Percentiles rank a stretch among this genome's conserved stretches.
phyloP scores from a whole-genome alignment of 2,113 vertebrate species.

The Zosterops japonicus region DNA sequence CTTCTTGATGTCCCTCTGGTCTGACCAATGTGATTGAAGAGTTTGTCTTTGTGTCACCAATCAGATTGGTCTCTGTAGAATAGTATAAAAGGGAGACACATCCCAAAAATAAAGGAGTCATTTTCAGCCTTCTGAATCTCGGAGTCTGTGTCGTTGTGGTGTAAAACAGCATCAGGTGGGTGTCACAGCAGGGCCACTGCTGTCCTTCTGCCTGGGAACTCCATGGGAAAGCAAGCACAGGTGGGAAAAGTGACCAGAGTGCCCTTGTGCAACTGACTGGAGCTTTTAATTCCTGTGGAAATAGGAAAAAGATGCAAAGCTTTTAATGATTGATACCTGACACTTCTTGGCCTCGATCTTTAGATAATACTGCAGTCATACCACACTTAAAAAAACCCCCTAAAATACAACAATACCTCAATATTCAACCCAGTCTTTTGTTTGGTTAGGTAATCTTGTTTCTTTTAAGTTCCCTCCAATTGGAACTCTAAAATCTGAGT shows the following conservation, averaged over 20 bases:
- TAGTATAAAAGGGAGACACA: too few relatives aligned
- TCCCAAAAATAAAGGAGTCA: too few relatives aligned
- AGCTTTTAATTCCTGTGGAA: background rate
- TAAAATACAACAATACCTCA: background rate
- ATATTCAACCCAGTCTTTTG: background rate
- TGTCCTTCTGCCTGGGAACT: background rate
- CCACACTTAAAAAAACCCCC: accelerated
- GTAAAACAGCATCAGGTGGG: background rate
- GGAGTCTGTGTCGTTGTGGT: too few relatives aligned
- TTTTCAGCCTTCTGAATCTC: too few relatives aligned
- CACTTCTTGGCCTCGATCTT: background rate
- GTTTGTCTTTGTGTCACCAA: too few relatives aligned
- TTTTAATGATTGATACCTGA: background rate
- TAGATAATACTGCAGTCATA: background rate
- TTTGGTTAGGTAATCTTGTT: background rate
- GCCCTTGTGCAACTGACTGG: background rate
- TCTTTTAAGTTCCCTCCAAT: background rate
- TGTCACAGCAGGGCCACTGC: background rate
- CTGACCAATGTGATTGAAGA: too few relatives aligned
- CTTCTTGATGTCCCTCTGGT: too few relatives aligned
- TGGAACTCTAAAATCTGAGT: background rate
- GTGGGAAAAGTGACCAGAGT: background rate
- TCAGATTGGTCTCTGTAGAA: too few relatives aligned
- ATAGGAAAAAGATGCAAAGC: background rate
- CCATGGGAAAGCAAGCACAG: background rate